Conservation (phyloP, 1,140 invertebrate genomes). For the Cydia fagiglandana region DNA sequence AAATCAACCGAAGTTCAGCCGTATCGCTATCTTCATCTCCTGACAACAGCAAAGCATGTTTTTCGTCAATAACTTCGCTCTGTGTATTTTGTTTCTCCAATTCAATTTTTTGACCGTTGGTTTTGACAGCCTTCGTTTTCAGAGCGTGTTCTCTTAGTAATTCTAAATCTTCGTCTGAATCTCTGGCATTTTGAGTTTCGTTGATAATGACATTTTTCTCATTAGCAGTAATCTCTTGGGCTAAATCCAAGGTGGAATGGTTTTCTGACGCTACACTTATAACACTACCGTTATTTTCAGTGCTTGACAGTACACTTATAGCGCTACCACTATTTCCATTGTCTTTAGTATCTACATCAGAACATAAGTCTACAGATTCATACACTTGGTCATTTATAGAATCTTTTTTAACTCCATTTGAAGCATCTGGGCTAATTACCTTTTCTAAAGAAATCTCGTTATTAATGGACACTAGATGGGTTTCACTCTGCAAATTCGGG, state of each 20-base stretch:
- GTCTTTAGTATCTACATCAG: slow-evolving; percentile 44
- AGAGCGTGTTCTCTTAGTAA: slow-evolving; percentile 68
- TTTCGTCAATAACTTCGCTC: background rate
- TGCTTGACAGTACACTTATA: background rate
- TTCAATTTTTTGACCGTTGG: slow-evolving; percentile 39
- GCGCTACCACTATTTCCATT: slow-evolving; percentile 5
- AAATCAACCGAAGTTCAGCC: slow-evolving; percentile 72
- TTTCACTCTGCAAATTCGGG: slow-evolving; percentile 29
- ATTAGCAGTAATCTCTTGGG: slow-evolving; percentile 34
- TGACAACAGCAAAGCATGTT: slow-evolving; percentile 37
- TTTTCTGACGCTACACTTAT: background rate
- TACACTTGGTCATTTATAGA: slow-evolving; percentile 32
- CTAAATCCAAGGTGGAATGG: slow-evolving; percentile 46
- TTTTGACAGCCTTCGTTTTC: slow-evolving; percentile 66
- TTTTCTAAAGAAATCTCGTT: background rate
- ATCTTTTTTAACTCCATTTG: slow-evolving; percentile 5
- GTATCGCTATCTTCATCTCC: slow-evolving; percentile 76
- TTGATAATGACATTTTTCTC: background rate
- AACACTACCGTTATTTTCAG: background rate
- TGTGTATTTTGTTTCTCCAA: slow-evolving; percentile 40
- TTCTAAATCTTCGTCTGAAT: slow-evolving; percentile 76
- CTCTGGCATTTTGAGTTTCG: slow-evolving; percentile 30
- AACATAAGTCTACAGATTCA: slow-evolving; percentile 48
- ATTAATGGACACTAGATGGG: slow-evolving; percentile 16
- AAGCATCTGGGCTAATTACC: background rate